Evolutionary conservation across 92 coral and sea anemone genomes (phyloP), one percentile per base, ranked within the genome.

Genomic region (Virgularia gustaviana): DNA sequence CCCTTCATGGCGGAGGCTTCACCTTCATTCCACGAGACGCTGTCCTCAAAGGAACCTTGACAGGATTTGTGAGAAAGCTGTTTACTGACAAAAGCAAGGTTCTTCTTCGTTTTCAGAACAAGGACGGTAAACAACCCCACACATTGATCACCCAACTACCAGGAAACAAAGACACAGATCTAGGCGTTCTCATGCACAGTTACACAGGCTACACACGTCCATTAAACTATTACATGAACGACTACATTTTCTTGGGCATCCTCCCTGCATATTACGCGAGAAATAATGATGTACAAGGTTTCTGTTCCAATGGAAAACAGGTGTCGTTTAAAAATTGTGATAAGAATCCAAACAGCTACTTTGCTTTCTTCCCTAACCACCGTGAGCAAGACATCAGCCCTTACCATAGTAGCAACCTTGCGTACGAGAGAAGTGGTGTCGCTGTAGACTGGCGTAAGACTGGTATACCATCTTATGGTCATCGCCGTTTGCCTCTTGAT

Each of bases 341-440:
- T 43, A 32, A 28, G 0, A 82, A 78, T 38, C 86, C 86, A 24
- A 78, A 78, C 78, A 82, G 84, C 63, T 56, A 15, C 35, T 82
- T 82, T 34, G 86, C 83, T 16, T 82, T 84, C 54, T 57, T 80
- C 61, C 88, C 88, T 2, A 84, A 84, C 66, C 88, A 80, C 55
- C 13, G 25, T 82, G 41, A 39, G 15, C 45, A 39, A 15, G 8
- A 58, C 3, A 27, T 34, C 20, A 7, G 0, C 3, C 38, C 59
- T 51, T 78, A 60, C 24, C 3, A 45, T 18, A 2, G 54, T 2
- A 0, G 0, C 1, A 67, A 81, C 34, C 39, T 30, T 2, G 19
- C 45, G 7, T 81, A 81, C 38, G 86, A 82, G 45, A 66, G 16
- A 32, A 4, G 0, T 0, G 76, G 88, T 5, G 88, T 84, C 19